Conservation (phyloP, 2,797 vertebrate species). For the Melanotaenia maccullochi region DNA sequence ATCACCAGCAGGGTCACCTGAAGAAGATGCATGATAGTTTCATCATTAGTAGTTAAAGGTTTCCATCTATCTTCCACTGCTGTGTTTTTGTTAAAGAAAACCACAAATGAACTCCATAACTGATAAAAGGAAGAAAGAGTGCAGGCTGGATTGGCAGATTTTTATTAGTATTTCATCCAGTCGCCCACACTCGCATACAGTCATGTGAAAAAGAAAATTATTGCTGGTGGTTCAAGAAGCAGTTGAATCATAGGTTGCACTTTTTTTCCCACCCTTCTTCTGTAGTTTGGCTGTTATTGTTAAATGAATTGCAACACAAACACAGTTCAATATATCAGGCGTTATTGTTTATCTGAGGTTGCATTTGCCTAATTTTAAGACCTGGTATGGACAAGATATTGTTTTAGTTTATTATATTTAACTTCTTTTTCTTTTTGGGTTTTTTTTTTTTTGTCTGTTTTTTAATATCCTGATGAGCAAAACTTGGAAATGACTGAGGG, state of each 20-base stretch:
- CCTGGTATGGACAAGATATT: too few relatives aligned
- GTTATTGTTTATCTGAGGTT: not conserved
- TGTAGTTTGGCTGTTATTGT: not conserved
- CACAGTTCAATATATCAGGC: not conserved
- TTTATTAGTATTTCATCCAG: not conserved
- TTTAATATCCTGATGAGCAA: not conserved
- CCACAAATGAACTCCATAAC: not conserved
- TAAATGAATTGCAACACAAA: not conserved
- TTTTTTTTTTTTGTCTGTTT: not conserved
- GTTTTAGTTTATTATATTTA: not conserved
- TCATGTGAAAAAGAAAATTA: not conserved
- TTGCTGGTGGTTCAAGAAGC: not conserved
- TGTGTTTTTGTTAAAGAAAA: not conserved
- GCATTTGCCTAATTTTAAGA: too few relatives aligned
- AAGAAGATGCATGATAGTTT: slow-evolving; percentile 13
- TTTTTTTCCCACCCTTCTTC: not conserved
- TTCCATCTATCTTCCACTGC: not conserved
- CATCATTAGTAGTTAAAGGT: not conserved
- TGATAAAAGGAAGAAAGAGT: not conserved
- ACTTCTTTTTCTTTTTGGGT: not conserved
- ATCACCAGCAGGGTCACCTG: slow-evolving; percentile 94
- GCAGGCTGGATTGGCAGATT: not conserved
- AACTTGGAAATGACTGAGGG: not conserved
- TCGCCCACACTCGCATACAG: not conserved
- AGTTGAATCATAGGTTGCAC: not conserved